Evolutionary conservation across 2,113 vertebrate genomes (phyloP), one percentile per base, ranked within the genome.

Genomic region (Lagopus leucura): DNA sequence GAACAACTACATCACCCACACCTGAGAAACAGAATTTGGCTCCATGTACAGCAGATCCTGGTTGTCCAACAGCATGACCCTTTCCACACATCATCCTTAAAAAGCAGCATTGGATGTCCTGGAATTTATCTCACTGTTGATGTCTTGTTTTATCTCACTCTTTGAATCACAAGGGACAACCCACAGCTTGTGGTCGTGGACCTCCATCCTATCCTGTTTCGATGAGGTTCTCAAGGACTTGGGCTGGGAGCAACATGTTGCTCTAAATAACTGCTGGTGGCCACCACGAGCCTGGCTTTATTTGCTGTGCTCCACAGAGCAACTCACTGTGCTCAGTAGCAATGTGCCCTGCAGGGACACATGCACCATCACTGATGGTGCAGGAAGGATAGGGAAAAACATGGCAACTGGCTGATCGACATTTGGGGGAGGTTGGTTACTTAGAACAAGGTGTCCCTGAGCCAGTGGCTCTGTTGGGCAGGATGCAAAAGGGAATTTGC

Each of bases 391-490:
- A 32, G 36, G 82, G 60, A 60, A 45, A 27, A 64, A 36, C 81
- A 19, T 2, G 72, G 63, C 47, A 79, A 60, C 3, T 47, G 72
- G 6, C 19, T 71, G 86, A 86, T 63, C 78, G 82, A 82, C n/a
- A 13, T 91, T 91, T 88, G 15, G 27, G 21, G 38, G 65, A 88
- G 54, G 69, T 92, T 91, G 93, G 73, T 69, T 82, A 25, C 79
- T 76, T 89, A 28, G 4, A 89, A 47, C 34, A 82, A 61, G 0
- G 2, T 8, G 27, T 64, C 36, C 73, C 50, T 40, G 47, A 91
- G 73, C 74, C 63, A 47, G 42, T 14, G 86, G 50, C 83, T 81
- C 57, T 79, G 38, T 2, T 1, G 92, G 82, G 65, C 65, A 83
- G 43, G 61, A 88, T 42, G 82, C 43, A 80, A 78, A 86, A 20